A percentile compares a stretch with the other conserved stretches of the same genome.
Evolutionary conservation across 2,888 invertebrate genomes (phyloP).

Genomic region (Polia nebulosa): DNA sequence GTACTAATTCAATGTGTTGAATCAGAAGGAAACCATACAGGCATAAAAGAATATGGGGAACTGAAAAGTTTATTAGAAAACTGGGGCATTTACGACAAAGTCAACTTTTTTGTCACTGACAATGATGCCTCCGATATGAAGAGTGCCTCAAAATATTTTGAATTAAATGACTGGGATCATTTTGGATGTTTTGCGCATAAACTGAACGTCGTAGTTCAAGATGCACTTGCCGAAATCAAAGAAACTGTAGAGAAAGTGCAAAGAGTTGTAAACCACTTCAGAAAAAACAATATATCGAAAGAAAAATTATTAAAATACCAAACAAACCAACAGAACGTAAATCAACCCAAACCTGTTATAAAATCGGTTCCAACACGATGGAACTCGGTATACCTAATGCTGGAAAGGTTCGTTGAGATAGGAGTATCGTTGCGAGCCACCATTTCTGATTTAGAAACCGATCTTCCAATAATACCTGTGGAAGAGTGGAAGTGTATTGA

Average conservation of each 20-base stretch:
- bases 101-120: conserved; percentile 5
- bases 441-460: conserved; percentile 1
- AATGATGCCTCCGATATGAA: conserved; percentile 4
- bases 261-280: conserved; percentile 5
- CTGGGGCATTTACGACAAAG: neutral
- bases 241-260: neutral
- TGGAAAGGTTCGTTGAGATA: conserved; percentile 6
- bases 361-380: neutral
- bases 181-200: conserved; percentile 8
- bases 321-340: neutral
- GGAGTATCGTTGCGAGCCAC: conserved; percentile 5
- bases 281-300: conserved; percentile 3
- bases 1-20: neutral
- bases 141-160: neutral
- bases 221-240: conserved; percentile 6
- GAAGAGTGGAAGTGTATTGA: conserved; percentile 15
- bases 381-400: neutral
- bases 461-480: neutral
- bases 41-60: neutral
- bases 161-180: conserved; percentile 7
- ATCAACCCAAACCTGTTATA: neutral
- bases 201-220: neutral
- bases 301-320: conserved; percentile 5
- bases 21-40: neutral
- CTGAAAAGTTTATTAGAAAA: neutral